Conservation (phyloP, 2,888 invertebrate species). For the Brachynemurus nebulosus region DNA sequence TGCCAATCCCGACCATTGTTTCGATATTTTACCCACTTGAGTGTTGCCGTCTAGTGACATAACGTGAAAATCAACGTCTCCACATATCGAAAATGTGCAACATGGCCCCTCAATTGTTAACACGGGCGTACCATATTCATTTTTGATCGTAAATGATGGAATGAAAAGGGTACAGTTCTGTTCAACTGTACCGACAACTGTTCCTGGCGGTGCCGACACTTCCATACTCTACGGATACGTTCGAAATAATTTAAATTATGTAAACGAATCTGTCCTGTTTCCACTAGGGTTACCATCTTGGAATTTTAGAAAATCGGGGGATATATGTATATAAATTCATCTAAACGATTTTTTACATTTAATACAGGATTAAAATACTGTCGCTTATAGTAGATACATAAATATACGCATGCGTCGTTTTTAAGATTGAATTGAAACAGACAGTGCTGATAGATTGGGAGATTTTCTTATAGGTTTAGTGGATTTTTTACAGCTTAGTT, state of each 20-base stretch:
- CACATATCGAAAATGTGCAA: constrained; percentile 65
- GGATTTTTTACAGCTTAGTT: no score
- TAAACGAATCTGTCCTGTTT: no score
- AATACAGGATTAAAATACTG: no score
- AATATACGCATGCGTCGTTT: no score
- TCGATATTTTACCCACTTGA: constrained; percentile 75
- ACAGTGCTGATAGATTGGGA: no score
- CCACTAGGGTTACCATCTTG: no score
- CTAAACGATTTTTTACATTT: no score
- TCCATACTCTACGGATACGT: constrained; percentile 51
- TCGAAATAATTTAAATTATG: background rate
- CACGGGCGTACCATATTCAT: constrained; percentile 59
- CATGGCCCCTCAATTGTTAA: constrained; percentile 69
- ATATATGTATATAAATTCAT: no score
- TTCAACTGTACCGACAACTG: constrained; percentile 52
- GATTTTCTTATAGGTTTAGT: no score
- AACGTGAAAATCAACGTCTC: constrained; percentile 58
- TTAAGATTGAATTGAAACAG: no score
- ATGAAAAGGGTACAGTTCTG: constrained; percentile 65
- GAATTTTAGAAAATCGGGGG: no score
- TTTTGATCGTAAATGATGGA: constrained; percentile 59
- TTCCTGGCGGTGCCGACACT: constrained; percentile 59
- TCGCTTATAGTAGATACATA: no score
- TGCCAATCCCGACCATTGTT: constrained; percentile 75
- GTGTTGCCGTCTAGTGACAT: constrained; percentile 60